Percentiles rank a stretch among this genome's conserved stretches.
phyloP scores from a whole-genome alignment of 1,140 invertebrate genomes.

The Bombus sibiricus region DNA sequence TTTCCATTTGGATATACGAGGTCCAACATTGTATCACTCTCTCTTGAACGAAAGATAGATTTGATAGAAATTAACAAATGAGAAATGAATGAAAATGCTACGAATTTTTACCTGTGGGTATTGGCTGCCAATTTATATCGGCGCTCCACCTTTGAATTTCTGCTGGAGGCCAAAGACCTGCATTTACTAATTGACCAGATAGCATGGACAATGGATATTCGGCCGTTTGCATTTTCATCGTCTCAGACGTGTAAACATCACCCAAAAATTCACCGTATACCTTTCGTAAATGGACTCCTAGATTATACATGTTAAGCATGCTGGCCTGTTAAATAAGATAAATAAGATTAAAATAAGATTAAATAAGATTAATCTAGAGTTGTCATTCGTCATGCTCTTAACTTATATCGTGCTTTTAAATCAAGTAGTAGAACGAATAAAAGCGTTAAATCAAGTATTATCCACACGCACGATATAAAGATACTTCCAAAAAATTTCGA shows the following conservation, averaged over 20 bases:
- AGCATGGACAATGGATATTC: slow-evolving; percentile 85
- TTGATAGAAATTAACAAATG: background rate
- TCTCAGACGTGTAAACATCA: slow-evolving; percentile 71
- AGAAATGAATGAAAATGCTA: no score
- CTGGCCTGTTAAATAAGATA: slow-evolving; percentile 13
- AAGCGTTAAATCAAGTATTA: no score
- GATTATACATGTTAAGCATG: slow-evolving; percentile 79
- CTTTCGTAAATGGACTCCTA: slow-evolving; percentile 78
- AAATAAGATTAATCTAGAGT: background rate
- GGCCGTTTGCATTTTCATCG: slow-evolving; percentile 84
- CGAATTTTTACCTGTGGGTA: slow-evolving; percentile 63
- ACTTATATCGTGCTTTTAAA: no score
- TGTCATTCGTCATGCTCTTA: no score
- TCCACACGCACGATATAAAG: background rate
- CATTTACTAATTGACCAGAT: slow-evolving; percentile 75
- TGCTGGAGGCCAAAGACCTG: slow-evolving; percentile 75
- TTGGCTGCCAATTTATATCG: slow-evolving; percentile 77
- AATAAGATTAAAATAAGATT: no score
- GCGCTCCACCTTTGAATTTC: slow-evolving; percentile 69
- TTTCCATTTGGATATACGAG: no score
- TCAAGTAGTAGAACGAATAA: no score
- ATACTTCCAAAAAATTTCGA: background rate
- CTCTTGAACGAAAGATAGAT: no score
- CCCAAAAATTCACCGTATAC: slow-evolving; percentile 80
- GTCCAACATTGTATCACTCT: no score